phyloP scores from a whole-genome alignment of 2,888 invertebrate species.

The Apomyelois bistriatella region DNA sequence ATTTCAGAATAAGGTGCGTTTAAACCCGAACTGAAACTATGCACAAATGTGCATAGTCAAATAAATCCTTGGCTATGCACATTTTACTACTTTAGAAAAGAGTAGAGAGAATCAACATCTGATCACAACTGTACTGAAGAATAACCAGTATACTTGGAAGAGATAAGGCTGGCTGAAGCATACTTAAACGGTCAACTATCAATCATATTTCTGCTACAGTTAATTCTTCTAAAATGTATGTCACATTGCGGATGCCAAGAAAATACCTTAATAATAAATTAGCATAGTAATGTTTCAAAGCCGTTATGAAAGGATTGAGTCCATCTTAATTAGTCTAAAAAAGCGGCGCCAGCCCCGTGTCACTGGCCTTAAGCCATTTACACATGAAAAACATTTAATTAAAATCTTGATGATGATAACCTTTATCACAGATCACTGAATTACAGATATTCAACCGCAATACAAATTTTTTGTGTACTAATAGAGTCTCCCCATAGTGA shows the following conservation, averaged over 20 bases:
- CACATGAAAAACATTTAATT: slow-evolving; percentile 35
- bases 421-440: too few species aligned
- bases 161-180: slow-evolving; percentile 48
- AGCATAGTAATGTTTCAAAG: slow-evolving; percentile 70
- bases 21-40: too few species aligned
- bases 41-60: too few species aligned
- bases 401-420: slow-evolving; percentile 20
- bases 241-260: slow-evolving; percentile 74
- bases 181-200: slow-evolving; percentile 69
- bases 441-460: too few species aligned
- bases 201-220: slow-evolving; percentile 78
- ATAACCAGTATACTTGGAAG: slow-evolving; percentile 23
- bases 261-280: slow-evolving; percentile 77
- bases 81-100: too few species aligned
- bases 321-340: slow-evolving; percentile 70
- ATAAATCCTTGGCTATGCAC: too few species aligned
- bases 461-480: too few species aligned
- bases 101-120: too few species aligned
- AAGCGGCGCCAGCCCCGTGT: slow-evolving; percentile 58
- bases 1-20: too few species aligned
- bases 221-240: slow-evolving; percentile 71
- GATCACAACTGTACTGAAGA: slow-evolving; percentile 44
- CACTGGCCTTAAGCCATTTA: slow-evolving; percentile 56
- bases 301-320: slow-evolving; percentile 74
- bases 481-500: too few species aligned